These are phyloP conservation scores for Mastigias papua DNA, from an alignment of 30 jellyfish, hydroid and myxozoan genomes.

Conservation along the genomic window DNA sequence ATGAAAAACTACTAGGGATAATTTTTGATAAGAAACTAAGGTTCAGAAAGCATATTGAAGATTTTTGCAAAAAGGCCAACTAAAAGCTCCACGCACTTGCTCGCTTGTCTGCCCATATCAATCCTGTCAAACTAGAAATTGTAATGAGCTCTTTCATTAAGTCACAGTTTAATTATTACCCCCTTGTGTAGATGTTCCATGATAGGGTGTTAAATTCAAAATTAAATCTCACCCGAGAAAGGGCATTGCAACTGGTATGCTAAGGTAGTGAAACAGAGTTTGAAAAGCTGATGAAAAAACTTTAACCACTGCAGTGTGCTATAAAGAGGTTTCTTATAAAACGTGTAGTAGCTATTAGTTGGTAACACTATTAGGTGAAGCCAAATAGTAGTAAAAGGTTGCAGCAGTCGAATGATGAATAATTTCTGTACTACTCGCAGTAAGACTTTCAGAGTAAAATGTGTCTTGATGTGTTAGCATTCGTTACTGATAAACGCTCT, in stretches of 20 bases:
- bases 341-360: not conserved
- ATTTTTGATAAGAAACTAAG: slow-evolving; percentile 62
- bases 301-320: not conserved
- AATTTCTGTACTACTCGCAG: no score
- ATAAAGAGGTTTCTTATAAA: no score
- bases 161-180: slow-evolving; percentile 26
- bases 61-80: slow-evolving; percentile 50
- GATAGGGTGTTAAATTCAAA: not conserved
- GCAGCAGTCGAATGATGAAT: no score
- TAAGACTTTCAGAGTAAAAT: no score
- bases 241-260: not conserved
- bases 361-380: no score
- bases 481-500: no score
- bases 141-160: slow-evolving; percentile 6
- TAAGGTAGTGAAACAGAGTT: not conserved
- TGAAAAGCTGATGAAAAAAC: not conserved
- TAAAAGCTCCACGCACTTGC: slow-evolving; percentile 48
- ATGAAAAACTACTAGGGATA: slow-evolving; percentile 38
- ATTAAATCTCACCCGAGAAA: not conserved
- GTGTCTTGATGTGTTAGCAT: no score
- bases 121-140: slow-evolving; percentile 22
- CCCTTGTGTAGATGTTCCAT: slow-evolving; percentile 23
- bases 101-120: slow-evolving; percentile 18
- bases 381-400: no score
- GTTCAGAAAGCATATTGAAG: slow-evolving; percentile 43